A percentile compares a stretch with the other conserved stretches of the same genome.
phyloP scores from a whole-genome alignment of 2,888 invertebrate species.

The Pycnomerus fuliginosus region DNA sequence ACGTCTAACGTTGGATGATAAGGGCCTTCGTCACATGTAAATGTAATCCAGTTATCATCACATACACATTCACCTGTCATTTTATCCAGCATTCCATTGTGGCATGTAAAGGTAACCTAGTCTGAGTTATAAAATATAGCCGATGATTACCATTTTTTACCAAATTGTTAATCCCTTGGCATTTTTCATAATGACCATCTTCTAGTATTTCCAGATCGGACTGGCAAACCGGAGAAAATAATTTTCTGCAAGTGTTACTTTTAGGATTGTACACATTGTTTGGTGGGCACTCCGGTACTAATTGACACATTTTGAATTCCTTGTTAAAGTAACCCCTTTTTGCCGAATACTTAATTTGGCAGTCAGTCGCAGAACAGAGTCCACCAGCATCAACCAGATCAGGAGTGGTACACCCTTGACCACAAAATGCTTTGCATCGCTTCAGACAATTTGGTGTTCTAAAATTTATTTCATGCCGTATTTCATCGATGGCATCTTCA shows the following conservation, averaged over 20 bases:
- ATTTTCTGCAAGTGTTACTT: conserved; percentile 50
- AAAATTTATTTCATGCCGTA: conserved; percentile 15
- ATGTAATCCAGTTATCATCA: conserved; percentile 49
- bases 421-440: background rate
- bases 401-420: conserved; percentile 38
- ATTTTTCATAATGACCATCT: conserved; percentile 19
- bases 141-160: conserved; percentile 2
- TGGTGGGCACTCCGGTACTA: conserved; percentile 46
- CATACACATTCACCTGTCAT: conserved; percentile 49
- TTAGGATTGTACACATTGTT: conserved; percentile 34
- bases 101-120: conserved; percentile 47
- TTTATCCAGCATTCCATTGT: conserved; percentile 46
- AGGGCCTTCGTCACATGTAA: conserved; percentile 41
- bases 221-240: conserved; percentile 43
- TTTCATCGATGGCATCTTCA: conserved; percentile 25
- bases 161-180: conserved; percentile 2
- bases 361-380: conserved; percentile 56
- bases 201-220: conserved; percentile 41
- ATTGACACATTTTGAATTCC: conserved; percentile 43
- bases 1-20: conserved; percentile 46
- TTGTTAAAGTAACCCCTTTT: conserved; percentile 55
- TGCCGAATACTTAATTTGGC: conserved; percentile 59
- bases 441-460: conserved; percentile 7
- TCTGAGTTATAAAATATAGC: conserved; percentile 1
- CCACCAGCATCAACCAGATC: conserved; percentile 55